A percentile compares a stretch with the other conserved stretches of the same genome.
Conservation (phyloP, 2,888 invertebrate genomes). For the Candidula unifasciata region DNA sequence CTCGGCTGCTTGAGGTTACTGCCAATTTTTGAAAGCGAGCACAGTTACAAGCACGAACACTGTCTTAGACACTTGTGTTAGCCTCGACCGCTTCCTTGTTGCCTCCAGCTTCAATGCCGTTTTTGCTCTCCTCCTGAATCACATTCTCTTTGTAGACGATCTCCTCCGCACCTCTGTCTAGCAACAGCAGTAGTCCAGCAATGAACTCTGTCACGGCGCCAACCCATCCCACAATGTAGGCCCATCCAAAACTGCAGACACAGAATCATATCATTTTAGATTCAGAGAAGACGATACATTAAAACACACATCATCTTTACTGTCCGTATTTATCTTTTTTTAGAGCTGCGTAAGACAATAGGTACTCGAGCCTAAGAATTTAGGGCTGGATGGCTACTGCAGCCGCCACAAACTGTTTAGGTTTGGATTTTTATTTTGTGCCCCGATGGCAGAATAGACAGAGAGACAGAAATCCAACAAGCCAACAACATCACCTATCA, state of each 20-base stretch:
- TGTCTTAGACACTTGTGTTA: background rate
- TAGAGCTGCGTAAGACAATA: no score
- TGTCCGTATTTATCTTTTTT: no score
- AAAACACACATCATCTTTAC: no score
- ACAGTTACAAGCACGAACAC: background rate
- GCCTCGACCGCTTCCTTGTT: conserved; percentile 17
- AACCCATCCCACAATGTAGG: conserved; percentile 98
- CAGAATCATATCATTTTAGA: no score
- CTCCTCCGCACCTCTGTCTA: conserved; percentile 98
- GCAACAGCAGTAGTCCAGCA: conserved; percentile 89
- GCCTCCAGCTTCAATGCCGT: conserved; percentile 33
- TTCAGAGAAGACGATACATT: no score
- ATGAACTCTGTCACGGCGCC: conserved; percentile 96
- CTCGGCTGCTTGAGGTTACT: background rate
- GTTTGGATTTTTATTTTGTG: no score
- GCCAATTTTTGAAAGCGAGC: background rate
- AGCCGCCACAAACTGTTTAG: no score
- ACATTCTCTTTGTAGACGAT: conserved; percentile 93
- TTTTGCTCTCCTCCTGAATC: conserved; percentile 41
- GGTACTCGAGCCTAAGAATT: no score
- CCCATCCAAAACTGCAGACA: conserved; percentile 88
- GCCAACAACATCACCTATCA: no score
- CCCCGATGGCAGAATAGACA: no score
- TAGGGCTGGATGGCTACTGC: no score
- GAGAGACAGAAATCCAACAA: no score